Evolutionary conservation across 2,113 vertebrate species (phyloP).

Genomic region (Xenopus laevis): DNA sequence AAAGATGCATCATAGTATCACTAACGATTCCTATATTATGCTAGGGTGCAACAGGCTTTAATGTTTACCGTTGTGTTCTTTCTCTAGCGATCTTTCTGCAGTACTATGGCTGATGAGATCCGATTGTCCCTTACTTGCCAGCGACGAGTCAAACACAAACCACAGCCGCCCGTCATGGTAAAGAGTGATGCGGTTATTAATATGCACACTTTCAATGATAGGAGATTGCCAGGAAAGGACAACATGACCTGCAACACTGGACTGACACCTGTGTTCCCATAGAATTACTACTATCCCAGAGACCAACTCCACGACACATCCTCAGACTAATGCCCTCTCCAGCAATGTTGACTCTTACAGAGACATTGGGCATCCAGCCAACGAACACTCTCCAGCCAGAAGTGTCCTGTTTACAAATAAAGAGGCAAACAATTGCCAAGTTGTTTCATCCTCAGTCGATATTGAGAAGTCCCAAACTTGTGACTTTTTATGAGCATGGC

Average conservation of each 20-base stretch:
- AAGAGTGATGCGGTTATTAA: slow-evolving; percentile 96
- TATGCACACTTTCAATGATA: slow-evolving; percentile 98
- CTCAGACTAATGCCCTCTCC: not conserved
- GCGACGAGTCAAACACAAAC: slow-evolving; percentile 89
- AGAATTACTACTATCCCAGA: slow-evolving; percentile 50
- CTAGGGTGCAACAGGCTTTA: too few species aligned
- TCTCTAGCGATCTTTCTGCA: slow-evolving; percentile 96
- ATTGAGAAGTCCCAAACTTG: slow-evolving; percentile 35
- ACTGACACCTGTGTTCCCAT: slow-evolving; percentile 88
- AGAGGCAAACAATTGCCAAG: slow-evolving; percentile 46
- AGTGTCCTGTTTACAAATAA: slow-evolving; percentile 75
- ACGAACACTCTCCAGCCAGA: slow-evolving; percentile 51
- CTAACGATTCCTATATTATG: too few species aligned
- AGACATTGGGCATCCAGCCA: slow-evolving; percentile 14
- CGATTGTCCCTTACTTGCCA: slow-evolving; percentile 95
- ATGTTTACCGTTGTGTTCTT: slow-evolving; percentile 54
- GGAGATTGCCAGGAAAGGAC: slow-evolving; percentile 95
- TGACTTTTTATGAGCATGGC: slow-evolving; percentile 63
- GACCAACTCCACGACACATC: slow-evolving; percentile 26
- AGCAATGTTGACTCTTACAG: not conserved
- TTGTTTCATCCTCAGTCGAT: slow-evolving; percentile 20
- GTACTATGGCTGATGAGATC: slow-evolving; percentile 91
- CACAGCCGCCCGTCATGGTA: slow-evolving; percentile 76
- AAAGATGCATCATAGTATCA: too few species aligned
- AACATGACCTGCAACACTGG: slow-evolving; percentile 88